phyloP scores from a whole-genome alignment of 2,888 invertebrate species.

The Rhaphigaster nebulosa region DNA sequence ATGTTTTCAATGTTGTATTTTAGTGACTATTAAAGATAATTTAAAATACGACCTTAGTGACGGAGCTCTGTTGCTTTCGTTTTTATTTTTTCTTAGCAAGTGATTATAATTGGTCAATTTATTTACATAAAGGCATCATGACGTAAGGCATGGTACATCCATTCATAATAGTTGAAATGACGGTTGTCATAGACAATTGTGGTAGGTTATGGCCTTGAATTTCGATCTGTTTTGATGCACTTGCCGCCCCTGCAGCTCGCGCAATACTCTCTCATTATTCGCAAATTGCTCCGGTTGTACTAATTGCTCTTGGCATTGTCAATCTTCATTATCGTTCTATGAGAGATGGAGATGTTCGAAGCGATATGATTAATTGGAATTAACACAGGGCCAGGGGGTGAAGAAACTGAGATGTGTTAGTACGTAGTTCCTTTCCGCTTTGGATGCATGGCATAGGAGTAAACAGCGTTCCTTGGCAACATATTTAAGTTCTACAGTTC shows the following conservation, averaged over 20 bases:
- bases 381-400: not conserved
- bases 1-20: too few species aligned
- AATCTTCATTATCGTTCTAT: slow-evolving; percentile 24
- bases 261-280: slow-evolving; percentile 25
- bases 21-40: too few species aligned
- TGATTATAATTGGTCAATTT: not conserved
- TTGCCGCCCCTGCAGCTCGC: not conserved
- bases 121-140: not conserved
- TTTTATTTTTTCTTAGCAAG: not conserved
- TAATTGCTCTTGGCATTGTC: slow-evolving; percentile 47
- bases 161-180: slow-evolving; percentile 5
- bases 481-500: too few species aligned
- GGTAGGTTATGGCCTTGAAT: not conserved
- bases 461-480: too few species aligned
- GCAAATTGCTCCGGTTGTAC: not conserved
- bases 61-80: not conserved
- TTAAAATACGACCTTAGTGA: too few species aligned
- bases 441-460: too few species aligned
- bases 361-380: slow-evolving; percentile 26
- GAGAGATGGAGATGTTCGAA: not conserved
- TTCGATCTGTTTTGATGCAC: slow-evolving; percentile 27
- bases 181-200: not conserved
- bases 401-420: not conserved
- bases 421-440: not conserved
- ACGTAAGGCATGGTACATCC: not conserved